phyloP scores from a whole-genome alignment of 2,888 invertebrate genomes.

The Cancer borealis region DNA sequence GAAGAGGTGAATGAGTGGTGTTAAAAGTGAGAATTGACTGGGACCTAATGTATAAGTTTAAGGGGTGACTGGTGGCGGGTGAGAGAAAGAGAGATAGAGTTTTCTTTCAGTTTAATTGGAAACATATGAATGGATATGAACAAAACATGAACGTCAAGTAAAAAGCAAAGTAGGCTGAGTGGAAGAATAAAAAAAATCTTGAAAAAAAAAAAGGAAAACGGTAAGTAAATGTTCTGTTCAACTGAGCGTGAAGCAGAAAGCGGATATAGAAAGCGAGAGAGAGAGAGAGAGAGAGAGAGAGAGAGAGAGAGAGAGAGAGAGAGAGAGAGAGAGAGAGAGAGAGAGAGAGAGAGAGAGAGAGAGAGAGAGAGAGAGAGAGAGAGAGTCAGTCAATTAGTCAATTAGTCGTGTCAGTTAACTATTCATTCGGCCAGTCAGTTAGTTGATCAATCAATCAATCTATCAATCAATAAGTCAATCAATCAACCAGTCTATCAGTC shows the following conservation, averaged over 20 bases:
- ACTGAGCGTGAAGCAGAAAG: background rate
- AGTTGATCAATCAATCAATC: too few species aligned
- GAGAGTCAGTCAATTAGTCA: too few species aligned
- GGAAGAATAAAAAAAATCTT: background rate
- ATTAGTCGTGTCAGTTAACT: too few species aligned
- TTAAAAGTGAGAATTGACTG: too few species aligned
- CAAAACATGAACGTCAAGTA: background rate
- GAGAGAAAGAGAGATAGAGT: background rate
- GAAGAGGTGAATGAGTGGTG: too few species aligned
- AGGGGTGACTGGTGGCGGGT: background rate
- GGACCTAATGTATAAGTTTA: too few species aligned
- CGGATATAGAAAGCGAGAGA: background rate
- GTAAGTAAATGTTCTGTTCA: background rate
- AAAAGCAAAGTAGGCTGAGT: background rate
- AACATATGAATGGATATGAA: constrained; percentile 2
- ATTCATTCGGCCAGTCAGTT: too few species aligned
- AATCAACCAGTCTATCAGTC: too few species aligned
- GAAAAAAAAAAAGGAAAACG: background rate
- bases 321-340: background rate
- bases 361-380: background rate
- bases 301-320: too few species aligned
- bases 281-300: background rate
- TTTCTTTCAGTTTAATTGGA: background rate
- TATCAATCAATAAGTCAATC: too few species aligned
- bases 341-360: background rate